Evolutionary conservation across 30 jellyfish, hydroid and myxozoan genomes (phyloP).

Genomic region (Turritopsis rubra): DNA sequence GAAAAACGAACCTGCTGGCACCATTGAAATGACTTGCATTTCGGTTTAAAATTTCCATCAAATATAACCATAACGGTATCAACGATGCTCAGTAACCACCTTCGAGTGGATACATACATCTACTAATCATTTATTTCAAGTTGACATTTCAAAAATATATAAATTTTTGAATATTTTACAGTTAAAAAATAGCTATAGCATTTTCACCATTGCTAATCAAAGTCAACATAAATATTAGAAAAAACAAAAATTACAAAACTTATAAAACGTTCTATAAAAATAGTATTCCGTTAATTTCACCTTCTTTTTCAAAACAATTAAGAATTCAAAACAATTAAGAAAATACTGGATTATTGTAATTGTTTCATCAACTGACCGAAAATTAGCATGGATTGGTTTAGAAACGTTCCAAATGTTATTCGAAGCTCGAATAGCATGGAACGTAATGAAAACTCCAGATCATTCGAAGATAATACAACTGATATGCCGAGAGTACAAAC

Average conservation of each 20-base stretch:
- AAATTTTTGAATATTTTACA: no score
- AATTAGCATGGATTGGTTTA: conserved; percentile 30
- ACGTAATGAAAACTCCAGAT: neutral
- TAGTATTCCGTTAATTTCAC: no score
- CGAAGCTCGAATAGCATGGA: conserved; percentile 8
- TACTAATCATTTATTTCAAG: no score
- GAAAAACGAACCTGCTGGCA: conserved; percentile 70
- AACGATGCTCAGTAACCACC: conserved; percentile 70
- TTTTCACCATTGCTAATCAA: no score
- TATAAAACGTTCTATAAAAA: no score
- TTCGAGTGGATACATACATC: conserved; percentile 32
- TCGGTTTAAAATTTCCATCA: conserved; percentile 86
- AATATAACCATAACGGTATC: conserved; percentile 86
- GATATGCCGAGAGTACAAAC: neutral
- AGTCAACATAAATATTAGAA: no score
- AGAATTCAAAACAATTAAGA: neutral
- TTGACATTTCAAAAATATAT: no score
- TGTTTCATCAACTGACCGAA: neutral
- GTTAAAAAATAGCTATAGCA: no score
- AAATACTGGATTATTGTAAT: neutral
- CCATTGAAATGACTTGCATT: conserved; percentile 68
- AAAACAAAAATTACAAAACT: no score
- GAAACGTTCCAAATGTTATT: conserved; percentile 33
- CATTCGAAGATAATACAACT: neutral
- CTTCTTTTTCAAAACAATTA: neutral